These are phyloP conservation scores for Agraylea sexmaculata DNA, from an alignment of 1,140 invertebrate genomes.

Conservation along the genomic window DNA sequence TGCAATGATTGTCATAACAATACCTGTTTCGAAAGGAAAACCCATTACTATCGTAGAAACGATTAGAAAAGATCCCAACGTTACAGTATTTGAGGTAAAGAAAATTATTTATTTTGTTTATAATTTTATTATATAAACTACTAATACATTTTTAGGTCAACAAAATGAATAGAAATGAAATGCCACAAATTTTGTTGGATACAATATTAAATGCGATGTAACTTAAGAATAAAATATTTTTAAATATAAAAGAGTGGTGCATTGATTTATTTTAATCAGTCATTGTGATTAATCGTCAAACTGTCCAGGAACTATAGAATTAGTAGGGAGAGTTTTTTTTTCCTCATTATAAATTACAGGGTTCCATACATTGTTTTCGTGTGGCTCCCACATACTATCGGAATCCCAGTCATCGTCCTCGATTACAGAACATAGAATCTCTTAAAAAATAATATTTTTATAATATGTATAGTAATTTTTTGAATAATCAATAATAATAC, in stretches of 20 bases:
- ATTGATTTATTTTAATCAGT: constrained; percentile 6
- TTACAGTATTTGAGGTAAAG: constrained; percentile 23
- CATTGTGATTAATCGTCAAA: constrained; percentile 13
- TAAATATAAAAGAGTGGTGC: neutral
- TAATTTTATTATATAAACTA: neutral
- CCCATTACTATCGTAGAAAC: constrained; percentile 34
- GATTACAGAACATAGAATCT: too few species aligned
- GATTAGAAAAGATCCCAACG: constrained; percentile 24
- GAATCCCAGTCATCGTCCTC: constrained; percentile 17
- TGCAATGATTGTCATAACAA: constrained; percentile 31
- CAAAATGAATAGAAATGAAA: constrained; percentile 10
- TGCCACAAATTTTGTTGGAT: constrained; percentile 8
- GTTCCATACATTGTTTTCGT: neutral
- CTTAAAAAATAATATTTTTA: too few species aligned
- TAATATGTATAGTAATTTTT: too few species aligned
- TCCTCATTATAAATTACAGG: too few species aligned
- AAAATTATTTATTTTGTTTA: too few species aligned
- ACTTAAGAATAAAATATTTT: neutral
- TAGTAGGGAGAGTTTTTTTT: neutral
- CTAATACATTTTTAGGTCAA: constrained; percentile 12
- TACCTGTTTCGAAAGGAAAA: constrained; percentile 32
- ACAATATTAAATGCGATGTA: too few species aligned
- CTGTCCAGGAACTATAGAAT: constrained; percentile 9
- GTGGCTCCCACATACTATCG: constrained; percentile 17
- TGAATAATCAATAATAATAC: too few species aligned